phyloP scores from a whole-genome alignment of 2,113 vertebrate genomes.

The Oncorhynchus masou region DNA sequence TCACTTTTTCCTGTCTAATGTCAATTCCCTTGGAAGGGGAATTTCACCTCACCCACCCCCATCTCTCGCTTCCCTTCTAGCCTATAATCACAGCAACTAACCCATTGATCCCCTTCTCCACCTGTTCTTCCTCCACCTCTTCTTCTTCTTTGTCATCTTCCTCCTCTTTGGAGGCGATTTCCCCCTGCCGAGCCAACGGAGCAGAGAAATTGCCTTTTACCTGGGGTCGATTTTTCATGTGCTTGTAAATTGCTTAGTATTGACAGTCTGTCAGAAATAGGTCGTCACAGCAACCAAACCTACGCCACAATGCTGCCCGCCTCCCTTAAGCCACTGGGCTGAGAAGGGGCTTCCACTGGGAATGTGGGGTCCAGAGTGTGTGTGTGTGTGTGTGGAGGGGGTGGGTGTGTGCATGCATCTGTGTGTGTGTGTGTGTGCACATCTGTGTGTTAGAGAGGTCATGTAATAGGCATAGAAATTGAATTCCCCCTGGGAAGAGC shows the following conservation, averaged over 20 bases:
- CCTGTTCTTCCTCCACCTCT: conserved; percentile 36
- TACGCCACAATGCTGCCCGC: conserved; percentile 44
- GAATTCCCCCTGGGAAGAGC: conserved; percentile 17
- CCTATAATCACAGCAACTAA: conserved; percentile 56
- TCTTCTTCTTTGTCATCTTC: conserved; percentile 49
- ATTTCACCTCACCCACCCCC: no score
- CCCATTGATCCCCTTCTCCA: conserved; percentile 11
- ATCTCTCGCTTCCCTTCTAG: neutral
- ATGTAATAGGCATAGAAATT: conserved; percentile 14
- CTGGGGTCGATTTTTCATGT: conserved; percentile 89
- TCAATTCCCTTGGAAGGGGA: neutral
- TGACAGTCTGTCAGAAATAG: conserved; percentile 88
- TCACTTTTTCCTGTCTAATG: neutral
- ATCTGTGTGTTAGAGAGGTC: neutral
- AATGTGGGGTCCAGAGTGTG: conserved; percentile 29
- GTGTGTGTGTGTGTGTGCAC: neutral
- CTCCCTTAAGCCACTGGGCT: conserved; percentile 10
- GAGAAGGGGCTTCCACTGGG: conserved; percentile 46
- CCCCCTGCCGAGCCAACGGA: conserved; percentile 76
- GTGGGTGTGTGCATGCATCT: neutral
- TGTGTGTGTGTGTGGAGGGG: neutral
- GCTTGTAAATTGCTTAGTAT: conserved; percentile 95
- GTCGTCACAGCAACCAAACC: conserved; percentile 82
- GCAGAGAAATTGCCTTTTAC: conserved; percentile 96
- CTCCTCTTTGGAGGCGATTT: conserved; percentile 49